Base-by-base conservation (phyloP, 2,888 invertebrate species). In the Cabera pusaria region DNA sequence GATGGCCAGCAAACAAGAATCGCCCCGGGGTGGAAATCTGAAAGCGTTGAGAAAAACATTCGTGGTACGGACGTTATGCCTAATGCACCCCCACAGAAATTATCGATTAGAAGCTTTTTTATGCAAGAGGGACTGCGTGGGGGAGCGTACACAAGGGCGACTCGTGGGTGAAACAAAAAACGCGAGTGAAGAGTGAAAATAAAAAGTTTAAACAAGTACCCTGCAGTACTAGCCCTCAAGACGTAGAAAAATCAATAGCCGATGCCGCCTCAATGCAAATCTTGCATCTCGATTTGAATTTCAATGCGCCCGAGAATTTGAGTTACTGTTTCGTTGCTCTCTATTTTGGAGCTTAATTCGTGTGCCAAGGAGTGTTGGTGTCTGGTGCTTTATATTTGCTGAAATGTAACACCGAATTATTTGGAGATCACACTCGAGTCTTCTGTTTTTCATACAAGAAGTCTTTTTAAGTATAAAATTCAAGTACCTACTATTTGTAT, bases 71-170 rank as follows among this genome's bases (percentile, higher is more conserved):
- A 67, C 86, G 85, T 85, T 88, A 88, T 88, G 87, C 87, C 85
- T 88, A 88, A 88, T 88, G 88, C 88, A 87, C 88, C 87, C 85
- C 88, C 88, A 88, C 85, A 88, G 82, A 88, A 88, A 88, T 88
- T 88, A 88, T 88, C 88, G 88, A 88, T 88, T 88, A 88, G 87
- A 82, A 84, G 86, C 88, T 88, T 88, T 88, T 88, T 88, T 88
- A 88, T 88, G 88, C 88, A 88, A 88, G 88, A 88, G 88, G 85
- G 87, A 81, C 60, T 79, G 68, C 78, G 74, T 76, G 72, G 81
- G 88, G 87, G 87, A 74, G 74, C 63, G 62, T 57, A 63, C 73
- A 74, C 63, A 70, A 69, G 84, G 87, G 87, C 44, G 52, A 34
- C 22, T 31, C 12, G 38, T 75, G 86, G 82, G 86, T 77, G 88